phyloP scores from a whole-genome alignment of 2,888 invertebrate genomes.

The Tanytarsus gracilentus region DNA sequence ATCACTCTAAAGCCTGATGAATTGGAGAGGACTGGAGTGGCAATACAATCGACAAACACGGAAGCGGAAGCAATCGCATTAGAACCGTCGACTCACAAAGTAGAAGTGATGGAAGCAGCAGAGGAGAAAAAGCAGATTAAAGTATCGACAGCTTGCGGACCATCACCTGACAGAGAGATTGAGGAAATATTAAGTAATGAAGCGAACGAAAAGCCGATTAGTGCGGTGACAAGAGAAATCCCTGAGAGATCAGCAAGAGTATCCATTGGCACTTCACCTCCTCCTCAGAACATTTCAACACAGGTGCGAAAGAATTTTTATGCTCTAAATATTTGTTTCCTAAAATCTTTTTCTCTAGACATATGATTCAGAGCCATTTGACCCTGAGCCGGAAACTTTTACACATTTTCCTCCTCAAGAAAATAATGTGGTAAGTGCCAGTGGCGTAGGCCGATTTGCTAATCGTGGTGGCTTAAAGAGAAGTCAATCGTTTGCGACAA shows the following conservation, averaged over 20 bases:
- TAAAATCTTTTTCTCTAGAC: conserved; percentile 38
- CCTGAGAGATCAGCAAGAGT: conserved; percentile 32
- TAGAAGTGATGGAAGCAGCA: neutral
- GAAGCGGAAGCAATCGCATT: too few species aligned
- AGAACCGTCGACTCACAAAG: neutral
- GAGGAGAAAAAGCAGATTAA: conserved; percentile 33
- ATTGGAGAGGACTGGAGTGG: neutral
- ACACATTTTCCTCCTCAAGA: conserved; percentile 32
- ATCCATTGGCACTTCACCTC: conserved; percentile 75
- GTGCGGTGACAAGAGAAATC: conserved; percentile 30
- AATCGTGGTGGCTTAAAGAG: conserved; percentile 34
- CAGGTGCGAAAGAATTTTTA: conserved; percentile 49
- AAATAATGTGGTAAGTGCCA: too few species aligned
- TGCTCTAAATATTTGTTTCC: too few species aligned
- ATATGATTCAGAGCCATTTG: conserved; percentile 43
- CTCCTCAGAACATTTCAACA: conserved; percentile 78
- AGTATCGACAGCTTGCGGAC: conserved; percentile 54
- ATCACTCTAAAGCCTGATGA: neutral
- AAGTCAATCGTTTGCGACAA: conserved; percentile 38
- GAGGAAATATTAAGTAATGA: conserved; percentile 29
- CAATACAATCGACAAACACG: neutral
- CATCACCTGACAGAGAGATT: conserved; percentile 51
- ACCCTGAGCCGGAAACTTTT: conserved; percentile 32
- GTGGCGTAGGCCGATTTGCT: conserved; percentile 12
- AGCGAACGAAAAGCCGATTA: conserved; percentile 2